phyloP scores from a whole-genome alignment of 2,113 vertebrate species.

The Lynx canadensis region DNA sequence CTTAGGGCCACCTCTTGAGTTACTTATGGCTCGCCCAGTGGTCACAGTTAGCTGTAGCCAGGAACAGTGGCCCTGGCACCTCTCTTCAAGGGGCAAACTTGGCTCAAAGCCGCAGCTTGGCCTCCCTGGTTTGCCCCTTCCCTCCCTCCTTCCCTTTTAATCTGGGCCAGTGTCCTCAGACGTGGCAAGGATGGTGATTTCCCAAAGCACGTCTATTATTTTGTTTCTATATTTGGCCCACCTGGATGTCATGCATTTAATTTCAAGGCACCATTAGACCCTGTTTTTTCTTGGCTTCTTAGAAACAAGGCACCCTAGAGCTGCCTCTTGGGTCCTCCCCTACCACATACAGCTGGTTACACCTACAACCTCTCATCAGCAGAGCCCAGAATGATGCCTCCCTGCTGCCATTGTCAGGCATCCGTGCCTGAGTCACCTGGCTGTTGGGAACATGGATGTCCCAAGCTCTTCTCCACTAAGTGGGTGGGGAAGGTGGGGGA shows the following conservation, averaged over 20 bases:
- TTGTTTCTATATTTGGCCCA: slow-evolving; percentile 81
- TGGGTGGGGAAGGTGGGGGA: no score
- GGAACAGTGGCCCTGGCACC: slow-evolving; percentile 58
- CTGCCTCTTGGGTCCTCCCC: slow-evolving; percentile 45
- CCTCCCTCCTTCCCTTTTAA: slow-evolving; percentile 76
- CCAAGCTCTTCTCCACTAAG: neutral
- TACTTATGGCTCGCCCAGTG: slow-evolving; percentile 48
- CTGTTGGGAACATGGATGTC: neutral
- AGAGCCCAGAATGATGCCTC: neutral
- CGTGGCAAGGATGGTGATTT: slow-evolving; percentile 74
- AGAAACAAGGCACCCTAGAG: slow-evolving; percentile 66
- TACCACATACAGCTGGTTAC: neutral
- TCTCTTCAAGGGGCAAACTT: slow-evolving; percentile 59
- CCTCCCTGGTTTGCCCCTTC: slow-evolving; percentile 60
- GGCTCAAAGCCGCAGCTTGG: slow-evolving; percentile 26
- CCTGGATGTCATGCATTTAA: slow-evolving; percentile 68
- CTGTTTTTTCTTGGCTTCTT: slow-evolving; percentile 44
- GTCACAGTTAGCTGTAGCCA: neutral
- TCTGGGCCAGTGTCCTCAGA: slow-evolving; percentile 55
- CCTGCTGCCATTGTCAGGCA: neutral
- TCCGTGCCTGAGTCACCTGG: neutral
- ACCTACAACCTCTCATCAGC: slow-evolving; percentile 39
- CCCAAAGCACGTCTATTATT: slow-evolving; percentile 78
- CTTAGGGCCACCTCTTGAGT: neutral
- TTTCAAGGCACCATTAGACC: slow-evolving; percentile 68